Evolutionary conservation across 2,113 vertebrate species (phyloP).

Genomic region (Perca fluviatilis): DNA sequence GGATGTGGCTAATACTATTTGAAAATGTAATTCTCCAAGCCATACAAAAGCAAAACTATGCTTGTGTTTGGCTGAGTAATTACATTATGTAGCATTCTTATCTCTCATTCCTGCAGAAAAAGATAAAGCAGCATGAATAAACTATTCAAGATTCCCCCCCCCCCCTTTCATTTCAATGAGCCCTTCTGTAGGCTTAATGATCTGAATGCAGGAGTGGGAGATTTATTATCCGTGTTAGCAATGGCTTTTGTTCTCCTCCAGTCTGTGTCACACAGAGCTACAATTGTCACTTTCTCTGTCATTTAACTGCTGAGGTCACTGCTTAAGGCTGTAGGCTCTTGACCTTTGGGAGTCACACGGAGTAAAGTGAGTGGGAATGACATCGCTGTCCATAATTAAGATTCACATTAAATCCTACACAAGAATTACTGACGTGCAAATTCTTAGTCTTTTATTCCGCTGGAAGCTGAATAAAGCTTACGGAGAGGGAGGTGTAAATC

Average conservation of each 20-base stretch:
- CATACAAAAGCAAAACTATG: constrained; percentile 24
- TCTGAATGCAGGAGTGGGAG: constrained; percentile 67
- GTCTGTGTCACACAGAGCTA: constrained; percentile 54
- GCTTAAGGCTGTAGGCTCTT: constrained; percentile 41
- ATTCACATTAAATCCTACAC: constrained; percentile 33
- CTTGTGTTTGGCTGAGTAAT: constrained; percentile 34
- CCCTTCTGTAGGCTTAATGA: constrained; percentile 41
- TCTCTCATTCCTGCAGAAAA: constrained; percentile 39
- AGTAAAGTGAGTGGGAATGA: constrained; percentile 41
- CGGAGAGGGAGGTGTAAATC: not conserved
- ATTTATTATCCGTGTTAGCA: constrained; percentile 68
- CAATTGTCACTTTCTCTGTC: constrained; percentile 59
- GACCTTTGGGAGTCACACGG: constrained; percentile 35
- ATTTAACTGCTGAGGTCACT: constrained; percentile 45
- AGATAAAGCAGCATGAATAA: constrained; percentile 50
- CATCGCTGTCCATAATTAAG: not conserved
- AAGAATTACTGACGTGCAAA: constrained; percentile 23
- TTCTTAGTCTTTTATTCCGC: not conserved
- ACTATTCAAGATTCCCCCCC: constrained; percentile 37
- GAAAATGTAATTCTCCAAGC: not conserved
- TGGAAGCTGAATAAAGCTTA: constrained; percentile 6
- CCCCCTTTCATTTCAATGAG: constrained; percentile 53
- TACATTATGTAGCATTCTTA: constrained; percentile 24
- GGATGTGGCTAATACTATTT: constrained; percentile 15
- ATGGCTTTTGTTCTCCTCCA: constrained; percentile 62